phyloP scores from a whole-genome alignment of 2,797 vertebrate species.

The Spinibarbus caldwelli region DNA sequence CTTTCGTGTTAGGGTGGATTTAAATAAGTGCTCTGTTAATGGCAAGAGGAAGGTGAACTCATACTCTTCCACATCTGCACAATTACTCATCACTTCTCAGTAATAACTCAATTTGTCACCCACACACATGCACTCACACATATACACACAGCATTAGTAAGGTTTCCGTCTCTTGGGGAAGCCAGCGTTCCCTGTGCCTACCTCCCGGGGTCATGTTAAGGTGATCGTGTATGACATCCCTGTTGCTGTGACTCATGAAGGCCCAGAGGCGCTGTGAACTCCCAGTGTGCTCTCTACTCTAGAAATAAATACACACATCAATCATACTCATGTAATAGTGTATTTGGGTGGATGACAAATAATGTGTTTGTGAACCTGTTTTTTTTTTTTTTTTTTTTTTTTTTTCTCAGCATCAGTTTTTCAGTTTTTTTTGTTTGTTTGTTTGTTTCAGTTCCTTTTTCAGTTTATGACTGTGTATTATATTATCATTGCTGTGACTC shows the following conservation, averaged over 20 bases:
- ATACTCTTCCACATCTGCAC: neutral
- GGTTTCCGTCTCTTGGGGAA: slow-evolving; percentile 5
- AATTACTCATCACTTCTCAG: neutral
- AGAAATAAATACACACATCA: slow-evolving; percentile 29
- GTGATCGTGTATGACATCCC: slow-evolving; percentile 72
- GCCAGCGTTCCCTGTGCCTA: neutral
- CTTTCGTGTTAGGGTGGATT: neutral
- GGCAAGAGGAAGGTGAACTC: neutral
- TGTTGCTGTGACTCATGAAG: slow-evolving; percentile 76
- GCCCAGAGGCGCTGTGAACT: slow-evolving; percentile 67
- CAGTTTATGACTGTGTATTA: neutral
- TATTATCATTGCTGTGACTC: neutral
- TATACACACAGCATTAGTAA: slow-evolving; percentile 35
- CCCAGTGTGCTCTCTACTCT: slow-evolving; percentile 49
- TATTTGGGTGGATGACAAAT: slow-evolving; percentile 16
- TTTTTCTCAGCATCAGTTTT: neutral
- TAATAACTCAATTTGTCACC: slow-evolving; percentile 11
- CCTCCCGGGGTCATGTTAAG: slow-evolving; percentile 21
- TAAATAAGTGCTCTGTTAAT: neutral
- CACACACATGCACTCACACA: slow-evolving; percentile 41
- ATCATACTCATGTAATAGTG: slow-evolving; percentile 1
- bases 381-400: neutral
- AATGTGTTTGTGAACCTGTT: neutral
- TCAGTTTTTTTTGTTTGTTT: neutral
- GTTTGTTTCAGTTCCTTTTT: too few species aligned